phyloP scores from a whole-genome alignment of 2,888 invertebrate genomes.

The Drosophila robusta region DNA sequence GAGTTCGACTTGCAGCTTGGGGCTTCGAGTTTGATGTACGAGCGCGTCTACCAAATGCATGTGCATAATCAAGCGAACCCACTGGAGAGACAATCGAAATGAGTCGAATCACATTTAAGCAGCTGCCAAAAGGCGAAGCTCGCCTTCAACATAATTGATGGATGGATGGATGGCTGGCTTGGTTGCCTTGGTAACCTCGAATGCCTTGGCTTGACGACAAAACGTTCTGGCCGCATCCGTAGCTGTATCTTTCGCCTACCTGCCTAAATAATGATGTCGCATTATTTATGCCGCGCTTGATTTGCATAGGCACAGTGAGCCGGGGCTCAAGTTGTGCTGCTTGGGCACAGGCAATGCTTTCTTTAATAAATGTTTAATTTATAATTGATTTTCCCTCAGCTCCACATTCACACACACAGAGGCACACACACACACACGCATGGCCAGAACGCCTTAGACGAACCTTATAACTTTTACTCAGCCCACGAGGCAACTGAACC shows the following conservation, averaged over 20 bases:
- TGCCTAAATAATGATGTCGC: constrained; percentile 83
- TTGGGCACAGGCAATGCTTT: constrained; percentile 55
- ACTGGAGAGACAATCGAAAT: constrained; percentile 69
- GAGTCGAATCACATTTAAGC: constrained; percentile 62
- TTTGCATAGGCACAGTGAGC: constrained; percentile 70
- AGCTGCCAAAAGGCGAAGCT: constrained; percentile 58
- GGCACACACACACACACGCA: constrained; percentile 16
- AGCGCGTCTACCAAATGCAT: constrained; percentile 65
- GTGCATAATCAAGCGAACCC: constrained; percentile 73
- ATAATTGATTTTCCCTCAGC: constrained; percentile 72
- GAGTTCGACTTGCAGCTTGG: constrained; percentile 32
- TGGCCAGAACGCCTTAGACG: constrained; percentile 35
- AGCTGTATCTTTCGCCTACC: constrained; percentile 67
- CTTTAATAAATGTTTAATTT: constrained; percentile 80
- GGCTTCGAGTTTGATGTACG: constrained; percentile 64
- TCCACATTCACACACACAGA: constrained; percentile 21
- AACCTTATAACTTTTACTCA: constrained; percentile 56
- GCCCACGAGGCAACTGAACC: constrained; percentile 64
- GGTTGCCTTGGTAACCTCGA: constrained; percentile 10
- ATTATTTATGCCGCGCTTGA: constrained; percentile 83
- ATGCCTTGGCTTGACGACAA: constrained; percentile 35
- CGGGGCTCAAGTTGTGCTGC: constrained; percentile 16
- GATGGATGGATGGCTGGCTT: constrained; percentile 41
- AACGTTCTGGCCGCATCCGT: constrained; percentile 44
- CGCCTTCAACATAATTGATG: constrained; percentile 74